phyloP scores from a whole-genome alignment of 2,113 vertebrate genomes.

The Zingel zingel region DNA sequence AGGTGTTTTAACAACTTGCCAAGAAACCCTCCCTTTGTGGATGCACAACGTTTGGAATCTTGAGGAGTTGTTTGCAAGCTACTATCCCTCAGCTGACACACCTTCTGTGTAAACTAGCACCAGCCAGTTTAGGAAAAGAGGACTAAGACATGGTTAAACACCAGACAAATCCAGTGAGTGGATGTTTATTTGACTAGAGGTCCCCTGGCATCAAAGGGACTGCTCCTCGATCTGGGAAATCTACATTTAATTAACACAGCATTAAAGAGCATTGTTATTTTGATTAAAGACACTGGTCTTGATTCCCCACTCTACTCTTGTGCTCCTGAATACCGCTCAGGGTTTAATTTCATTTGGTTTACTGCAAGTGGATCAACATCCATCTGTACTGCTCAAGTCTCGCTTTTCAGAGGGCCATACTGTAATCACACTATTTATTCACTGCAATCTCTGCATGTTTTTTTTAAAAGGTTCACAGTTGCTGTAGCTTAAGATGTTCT shows the following conservation, averaged over 20 bases:
- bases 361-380: conserved; percentile 70
- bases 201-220: conserved; percentile 57
- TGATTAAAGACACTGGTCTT: conserved; percentile 78
- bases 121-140: conserved; percentile 55
- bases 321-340: conserved; percentile 68
- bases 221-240: conserved; percentile 69
- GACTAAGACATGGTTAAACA: conserved; percentile 77
- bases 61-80: conserved; percentile 61
- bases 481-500: conserved; percentile 48
- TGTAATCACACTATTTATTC: conserved; percentile 7
- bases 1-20: conserved; percentile 50
- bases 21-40: conserved; percentile 42
- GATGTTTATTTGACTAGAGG: conserved; percentile 64
- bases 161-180: conserved; percentile 69
- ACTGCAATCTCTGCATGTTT: conserved; percentile 26
- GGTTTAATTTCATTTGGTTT: conserved; percentile 77
- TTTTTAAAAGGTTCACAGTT: conserved; percentile 30
- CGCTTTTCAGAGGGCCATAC: conserved; percentile 40
- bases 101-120: conserved; percentile 73
- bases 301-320: conserved; percentile 63
- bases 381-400: conserved; percentile 73
- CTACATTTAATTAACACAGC: conserved; percentile 84
- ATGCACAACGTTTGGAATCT: conserved; percentile 51
- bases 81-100: conserved; percentile 59
- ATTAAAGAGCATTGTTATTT: conserved; percentile 83